Percentiles rank a stretch among this genome's conserved stretches.
Evolutionary conservation across 2,113 vertebrate genomes (phyloP).

Genomic region (Myotis davidii): DNA sequence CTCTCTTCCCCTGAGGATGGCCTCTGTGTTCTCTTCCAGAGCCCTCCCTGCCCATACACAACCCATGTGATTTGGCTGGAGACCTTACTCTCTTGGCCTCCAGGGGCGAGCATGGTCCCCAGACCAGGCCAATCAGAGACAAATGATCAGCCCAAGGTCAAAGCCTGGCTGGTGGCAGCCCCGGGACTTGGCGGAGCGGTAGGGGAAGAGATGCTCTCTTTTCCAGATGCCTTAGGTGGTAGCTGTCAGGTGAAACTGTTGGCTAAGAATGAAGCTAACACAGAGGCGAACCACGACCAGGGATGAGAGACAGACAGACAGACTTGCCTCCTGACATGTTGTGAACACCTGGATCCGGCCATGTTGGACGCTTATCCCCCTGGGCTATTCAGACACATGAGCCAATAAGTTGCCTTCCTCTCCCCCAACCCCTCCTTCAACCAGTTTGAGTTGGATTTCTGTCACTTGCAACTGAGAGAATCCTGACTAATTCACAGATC

Average conservation of each 20-base stretch:
- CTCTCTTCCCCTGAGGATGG: not conserved
- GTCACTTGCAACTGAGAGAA: not conserved
- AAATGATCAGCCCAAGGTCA: not conserved
- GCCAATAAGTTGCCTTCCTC: not conserved
- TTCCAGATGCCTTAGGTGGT: not conserved
- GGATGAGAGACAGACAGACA: not conserved
- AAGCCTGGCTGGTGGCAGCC: not conserved
- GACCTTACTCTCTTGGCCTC: not conserved
- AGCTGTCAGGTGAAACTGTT: not conserved
- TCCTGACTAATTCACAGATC: not conserved
- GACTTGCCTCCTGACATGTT: not conserved
- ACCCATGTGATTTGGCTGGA: not conserved
- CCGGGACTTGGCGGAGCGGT: not conserved
- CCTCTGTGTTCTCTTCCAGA: not conserved
- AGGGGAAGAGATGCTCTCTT: not conserved
- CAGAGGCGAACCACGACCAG: not conserved
- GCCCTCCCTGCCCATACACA: not conserved
- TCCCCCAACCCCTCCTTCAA: too few species aligned
- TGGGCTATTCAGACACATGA: not conserved
- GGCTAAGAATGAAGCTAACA: conserved; percentile 1
- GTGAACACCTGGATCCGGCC: not conserved
- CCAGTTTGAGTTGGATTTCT: not conserved
- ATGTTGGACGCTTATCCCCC: not conserved
- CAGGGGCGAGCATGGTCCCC: not conserved
- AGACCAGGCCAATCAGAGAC: not conserved